A percentile compares a stretch with the other conserved stretches of the same genome.
Evolutionary conservation across 1,140 invertebrate species (phyloP).

Genomic region (Aphelenchoides besseyi): DNA sequence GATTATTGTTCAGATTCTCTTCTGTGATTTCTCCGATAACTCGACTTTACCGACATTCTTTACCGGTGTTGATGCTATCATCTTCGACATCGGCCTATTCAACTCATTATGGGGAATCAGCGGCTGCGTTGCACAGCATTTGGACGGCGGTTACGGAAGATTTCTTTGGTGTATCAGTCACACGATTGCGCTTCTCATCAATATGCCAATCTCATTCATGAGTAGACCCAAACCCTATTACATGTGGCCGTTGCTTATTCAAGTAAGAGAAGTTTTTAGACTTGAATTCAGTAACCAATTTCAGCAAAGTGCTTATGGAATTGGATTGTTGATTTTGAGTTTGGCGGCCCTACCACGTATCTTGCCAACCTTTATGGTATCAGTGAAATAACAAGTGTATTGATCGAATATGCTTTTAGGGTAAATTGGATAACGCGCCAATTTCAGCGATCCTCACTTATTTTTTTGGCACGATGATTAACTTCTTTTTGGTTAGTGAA

Average conservation of each 20-base stretch:
- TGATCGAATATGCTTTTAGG: no score
- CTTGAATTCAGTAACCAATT: constrained; percentile 22
- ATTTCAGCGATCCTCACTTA: constrained; percentile 49
- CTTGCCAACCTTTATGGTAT: constrained; percentile 51
- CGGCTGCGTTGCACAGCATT: constrained; percentile 58
- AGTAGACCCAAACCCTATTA: constrained; percentile 47
- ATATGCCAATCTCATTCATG: constrained; percentile 54
- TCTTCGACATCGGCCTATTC: constrained; percentile 58
- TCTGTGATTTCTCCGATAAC: constrained; percentile 54
- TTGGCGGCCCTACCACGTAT: constrained; percentile 55
- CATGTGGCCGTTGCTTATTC: constrained; percentile 57
- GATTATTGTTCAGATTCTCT: constrained; percentile 53
- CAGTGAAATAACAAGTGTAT: no score
- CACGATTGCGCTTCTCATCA: constrained; percentile 48
- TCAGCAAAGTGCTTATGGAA: constrained; percentile 58
- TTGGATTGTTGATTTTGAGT: constrained; percentile 54
- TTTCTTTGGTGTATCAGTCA: constrained; percentile 54
- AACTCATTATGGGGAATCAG: constrained; percentile 58
- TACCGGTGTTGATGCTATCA: constrained; percentile 57
- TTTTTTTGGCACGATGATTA: constrained; percentile 53
- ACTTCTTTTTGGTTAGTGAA: constrained; percentile 54
- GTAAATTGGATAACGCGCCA: constrained; percentile 54
- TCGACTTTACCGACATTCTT: constrained; percentile 37
- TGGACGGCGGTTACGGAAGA: constrained; percentile 55
- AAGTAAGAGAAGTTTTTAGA: constrained; percentile 36